Conservation (phyloP, 2,797 vertebrate genomes). For the Eleutherodactylus coqui region DNA sequence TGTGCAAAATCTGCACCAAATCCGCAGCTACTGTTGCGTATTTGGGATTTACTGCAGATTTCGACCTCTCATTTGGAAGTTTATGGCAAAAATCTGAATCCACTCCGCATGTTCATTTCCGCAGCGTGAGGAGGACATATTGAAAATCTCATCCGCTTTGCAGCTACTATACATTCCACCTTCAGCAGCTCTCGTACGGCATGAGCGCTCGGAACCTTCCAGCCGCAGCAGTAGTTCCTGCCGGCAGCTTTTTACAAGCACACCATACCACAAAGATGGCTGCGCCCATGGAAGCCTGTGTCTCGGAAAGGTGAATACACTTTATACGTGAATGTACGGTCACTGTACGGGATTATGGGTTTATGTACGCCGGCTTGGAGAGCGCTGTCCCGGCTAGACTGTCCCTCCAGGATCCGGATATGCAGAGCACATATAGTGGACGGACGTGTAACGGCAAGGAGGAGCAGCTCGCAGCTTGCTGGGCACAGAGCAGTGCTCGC, state of each 20-base stretch:
- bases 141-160: too few relatives aligned
- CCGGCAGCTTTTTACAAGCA: background rate
- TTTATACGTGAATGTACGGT: background rate
- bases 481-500: background rate
- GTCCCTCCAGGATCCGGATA: background rate
- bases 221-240: background rate
- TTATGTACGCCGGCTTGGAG: background rate
- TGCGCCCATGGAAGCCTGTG: background rate
- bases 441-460: background rate
- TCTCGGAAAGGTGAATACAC: background rate
- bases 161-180: too few relatives aligned
- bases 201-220: constrained; percentile 16
- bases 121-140: too few relatives aligned
- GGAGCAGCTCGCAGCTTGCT: too few relatives aligned
- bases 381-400: background rate
- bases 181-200: too few relatives aligned
- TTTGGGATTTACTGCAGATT: too few relatives aligned
- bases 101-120: too few relatives aligned
- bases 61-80: too few relatives aligned
- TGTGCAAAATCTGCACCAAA: too few relatives aligned
- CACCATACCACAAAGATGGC: constrained; percentile 34
- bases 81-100: too few relatives aligned
- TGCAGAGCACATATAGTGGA: background rate
- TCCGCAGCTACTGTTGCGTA: too few relatives aligned
- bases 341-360: constrained; percentile 5